Conservation (phyloP, 2,797 vertebrate species). For the Staurois parvus region DNA sequence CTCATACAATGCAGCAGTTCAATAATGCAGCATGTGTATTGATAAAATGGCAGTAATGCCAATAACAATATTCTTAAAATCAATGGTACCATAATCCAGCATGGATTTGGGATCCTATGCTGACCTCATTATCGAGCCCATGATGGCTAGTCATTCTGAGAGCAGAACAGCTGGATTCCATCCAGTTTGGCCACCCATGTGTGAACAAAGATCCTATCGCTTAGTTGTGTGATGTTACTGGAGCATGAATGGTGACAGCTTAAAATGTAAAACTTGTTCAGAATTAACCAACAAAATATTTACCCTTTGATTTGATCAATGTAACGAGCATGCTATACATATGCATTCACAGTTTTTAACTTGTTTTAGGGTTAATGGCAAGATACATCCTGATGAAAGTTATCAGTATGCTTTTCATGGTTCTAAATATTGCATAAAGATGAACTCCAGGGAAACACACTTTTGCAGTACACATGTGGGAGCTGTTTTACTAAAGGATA, state of each 20-base stretch:
- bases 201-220: neutral
- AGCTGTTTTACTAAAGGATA: neutral
- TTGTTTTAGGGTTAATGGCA: no score
- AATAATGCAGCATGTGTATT: neutral
- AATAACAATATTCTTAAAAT: neutral
- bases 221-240: neutral
- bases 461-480: neutral
- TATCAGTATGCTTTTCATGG: no score
- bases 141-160: neutral
- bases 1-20: neutral
- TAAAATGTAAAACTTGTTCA: neutral
- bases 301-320: neutral
- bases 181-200: neutral
- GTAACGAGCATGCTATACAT: neutral
- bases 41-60: conserved; percentile 1
- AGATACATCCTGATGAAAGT: no score
- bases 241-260: neutral
- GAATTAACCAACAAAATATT: neutral
- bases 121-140: neutral
- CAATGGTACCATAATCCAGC: neutral
- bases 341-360: neutral
- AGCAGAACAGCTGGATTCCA: neutral
- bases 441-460: neutral
- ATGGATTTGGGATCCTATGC: neutral
- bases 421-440: neutral